phyloP scores from a whole-genome alignment of 2,888 invertebrate genomes.

The Thera obeliscata region DNA sequence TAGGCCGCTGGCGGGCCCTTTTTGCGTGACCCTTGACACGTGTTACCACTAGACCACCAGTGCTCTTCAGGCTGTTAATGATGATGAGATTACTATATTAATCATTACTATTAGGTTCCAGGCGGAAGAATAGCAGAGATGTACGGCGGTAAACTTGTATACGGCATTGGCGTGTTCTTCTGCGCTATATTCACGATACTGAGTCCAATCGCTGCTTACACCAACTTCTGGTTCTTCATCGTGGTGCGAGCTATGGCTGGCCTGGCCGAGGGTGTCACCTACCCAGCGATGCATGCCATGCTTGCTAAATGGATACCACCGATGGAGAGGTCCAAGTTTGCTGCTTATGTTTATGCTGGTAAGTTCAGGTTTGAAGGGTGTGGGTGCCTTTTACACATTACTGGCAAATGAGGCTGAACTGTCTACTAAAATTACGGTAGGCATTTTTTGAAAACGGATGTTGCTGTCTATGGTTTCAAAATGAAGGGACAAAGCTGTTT shows the following conservation, averaged over 20 bases:
- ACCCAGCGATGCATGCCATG: slow-evolving; percentile 97
- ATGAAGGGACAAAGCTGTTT: too few relatives aligned
- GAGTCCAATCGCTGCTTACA: slow-evolving; percentile 91
- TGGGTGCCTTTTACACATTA: too few relatives aligned
- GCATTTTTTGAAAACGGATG: too few relatives aligned
- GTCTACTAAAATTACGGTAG: too few relatives aligned
- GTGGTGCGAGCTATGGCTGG: slow-evolving; percentile 92
- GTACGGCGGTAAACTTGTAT: slow-evolving; percentile 94
- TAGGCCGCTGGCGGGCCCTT: too few relatives aligned
- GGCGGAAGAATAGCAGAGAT: slow-evolving; percentile 93
- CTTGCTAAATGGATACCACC: slow-evolving; percentile 97
- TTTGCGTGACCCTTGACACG: too few relatives aligned
- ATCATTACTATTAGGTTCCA: slow-evolving; percentile 73
- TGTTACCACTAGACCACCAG: too few relatives aligned
- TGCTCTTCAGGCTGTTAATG: too few relatives aligned
- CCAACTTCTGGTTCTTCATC: slow-evolving; percentile 88
- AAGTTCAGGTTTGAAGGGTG: slow-evolving; percentile 40
- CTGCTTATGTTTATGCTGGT: slow-evolving; percentile 94
- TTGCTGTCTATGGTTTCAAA: too few relatives aligned
- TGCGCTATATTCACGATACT: slow-evolving; percentile 93
- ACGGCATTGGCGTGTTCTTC: slow-evolving; percentile 91
- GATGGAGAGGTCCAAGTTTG: slow-evolving; percentile 94
- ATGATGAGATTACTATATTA: not conserved
- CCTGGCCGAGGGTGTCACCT: slow-evolving; percentile 95
- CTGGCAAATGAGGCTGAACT: too few relatives aligned